Percentiles rank a stretch among this genome's conserved stretches.
Conservation (phyloP, 1,140 invertebrate genomes). For the Diachasma alloeum region DNA sequence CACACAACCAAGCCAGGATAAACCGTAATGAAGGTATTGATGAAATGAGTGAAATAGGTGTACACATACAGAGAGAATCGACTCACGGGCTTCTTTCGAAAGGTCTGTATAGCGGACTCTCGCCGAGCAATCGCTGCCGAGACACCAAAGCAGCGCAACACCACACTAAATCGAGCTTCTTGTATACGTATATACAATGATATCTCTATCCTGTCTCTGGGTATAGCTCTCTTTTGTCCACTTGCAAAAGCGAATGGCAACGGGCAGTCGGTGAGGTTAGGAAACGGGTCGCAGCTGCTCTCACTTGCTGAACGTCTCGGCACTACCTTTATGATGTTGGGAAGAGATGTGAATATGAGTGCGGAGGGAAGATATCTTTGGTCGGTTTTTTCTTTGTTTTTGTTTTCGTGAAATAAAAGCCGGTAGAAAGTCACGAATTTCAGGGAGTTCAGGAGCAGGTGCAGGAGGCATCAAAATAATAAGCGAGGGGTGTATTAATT, state of each 20-base stretch:
- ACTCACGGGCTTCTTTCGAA: neutral
- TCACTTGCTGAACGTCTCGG: conserved; percentile 1
- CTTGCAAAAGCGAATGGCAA: conserved; percentile 13
- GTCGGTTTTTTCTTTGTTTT: neutral
- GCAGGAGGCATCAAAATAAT: neutral
- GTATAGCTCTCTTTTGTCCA: conserved; percentile 4
- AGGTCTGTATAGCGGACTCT: neutral
- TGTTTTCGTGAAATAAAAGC: neutral
- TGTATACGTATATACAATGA: neutral
- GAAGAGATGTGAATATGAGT: neutral
- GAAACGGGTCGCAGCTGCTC: conserved; percentile 22
- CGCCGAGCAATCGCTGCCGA: neutral
- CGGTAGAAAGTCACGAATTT: neutral
- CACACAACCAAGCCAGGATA: neutral
- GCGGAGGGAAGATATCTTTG: neutral
- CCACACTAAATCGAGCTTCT: neutral
- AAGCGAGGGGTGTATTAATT: neutral
- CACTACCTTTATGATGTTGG: neutral
- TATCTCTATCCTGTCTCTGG: neutral
- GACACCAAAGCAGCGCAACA: neutral
- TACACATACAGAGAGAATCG: neutral
- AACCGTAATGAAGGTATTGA: neutral
- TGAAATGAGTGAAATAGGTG: neutral
- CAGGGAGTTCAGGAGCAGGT: neutral
- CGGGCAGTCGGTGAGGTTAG: conserved; percentile 10